Conservation (phyloP, 2,113 vertebrate species). For the Lycaon pictus region DNA sequence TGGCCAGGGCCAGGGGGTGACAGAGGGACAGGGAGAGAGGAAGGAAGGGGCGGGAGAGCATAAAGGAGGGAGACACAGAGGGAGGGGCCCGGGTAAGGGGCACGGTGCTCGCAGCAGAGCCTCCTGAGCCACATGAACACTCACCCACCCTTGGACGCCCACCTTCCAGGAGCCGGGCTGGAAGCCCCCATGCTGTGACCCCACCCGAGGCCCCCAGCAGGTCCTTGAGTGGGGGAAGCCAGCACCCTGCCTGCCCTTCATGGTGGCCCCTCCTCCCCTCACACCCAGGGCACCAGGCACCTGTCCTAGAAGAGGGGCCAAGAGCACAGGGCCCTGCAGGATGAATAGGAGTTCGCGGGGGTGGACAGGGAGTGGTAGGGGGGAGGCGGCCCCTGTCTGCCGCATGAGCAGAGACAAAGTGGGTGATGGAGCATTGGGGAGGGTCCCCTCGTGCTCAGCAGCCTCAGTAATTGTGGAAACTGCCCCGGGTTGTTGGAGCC, state of each 20-base stretch:
- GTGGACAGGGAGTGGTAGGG: rapidly evolving
- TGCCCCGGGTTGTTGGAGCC: background rate
- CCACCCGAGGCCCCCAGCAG: background rate
- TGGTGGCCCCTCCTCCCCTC: rapidly evolving
- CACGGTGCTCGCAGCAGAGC: background rate
- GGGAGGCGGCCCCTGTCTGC: background rate
- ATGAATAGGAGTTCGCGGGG: background rate
- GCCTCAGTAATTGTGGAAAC: rapidly evolving
- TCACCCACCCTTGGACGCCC: background rate
- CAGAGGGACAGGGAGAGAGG: background rate
- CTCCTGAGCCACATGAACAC: background rate
- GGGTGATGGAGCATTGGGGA: too few species aligned
- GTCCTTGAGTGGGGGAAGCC: background rate
- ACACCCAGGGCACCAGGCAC: background rate
- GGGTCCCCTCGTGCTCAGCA: rapidly evolving
- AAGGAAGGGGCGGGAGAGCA: background rate
- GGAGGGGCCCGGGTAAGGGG: background rate
- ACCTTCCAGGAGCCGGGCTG: background rate
- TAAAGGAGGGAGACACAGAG: background rate
- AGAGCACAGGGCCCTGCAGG: background rate
- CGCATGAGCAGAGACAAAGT: background rate
- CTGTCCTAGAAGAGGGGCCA: background rate
- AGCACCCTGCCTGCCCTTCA: background rate
- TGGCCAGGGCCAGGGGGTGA: background rate
- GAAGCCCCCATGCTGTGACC: background rate